Percentiles rank a stretch among this genome's conserved stretches.
phyloP scores from a whole-genome alignment of 2,113 vertebrate species.

The Pseudonaja textilis region DNA sequence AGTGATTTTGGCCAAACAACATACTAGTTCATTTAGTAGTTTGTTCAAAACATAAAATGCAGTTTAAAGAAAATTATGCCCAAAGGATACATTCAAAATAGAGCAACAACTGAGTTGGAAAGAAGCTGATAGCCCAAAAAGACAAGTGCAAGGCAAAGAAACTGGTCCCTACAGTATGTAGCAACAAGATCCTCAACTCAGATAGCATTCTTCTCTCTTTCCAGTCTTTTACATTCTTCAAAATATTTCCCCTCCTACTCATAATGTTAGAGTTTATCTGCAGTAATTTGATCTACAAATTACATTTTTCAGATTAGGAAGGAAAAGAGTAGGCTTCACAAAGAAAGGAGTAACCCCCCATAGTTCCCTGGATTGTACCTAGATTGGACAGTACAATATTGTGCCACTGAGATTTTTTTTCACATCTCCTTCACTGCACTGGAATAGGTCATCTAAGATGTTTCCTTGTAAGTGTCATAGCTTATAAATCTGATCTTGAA shows the following conservation, averaged over 20 bases:
- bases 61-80: slow-evolving; percentile 43
- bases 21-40: slow-evolving; percentile 21
- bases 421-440: slow-evolving; percentile 7
- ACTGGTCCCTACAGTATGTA: slow-evolving; percentile 37
- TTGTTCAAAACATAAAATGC: background rate
- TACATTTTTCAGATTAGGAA: background rate
- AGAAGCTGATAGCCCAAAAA: background rate
- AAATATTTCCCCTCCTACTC: background rate
- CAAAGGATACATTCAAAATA: background rate
- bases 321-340: background rate
- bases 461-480: slow-evolving; percentile 3
- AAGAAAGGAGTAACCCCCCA: background rate
- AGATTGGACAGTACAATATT: slow-evolving; percentile 3
- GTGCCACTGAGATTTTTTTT: background rate
- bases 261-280: background rate
- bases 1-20: background rate
- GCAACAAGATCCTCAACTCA: background rate
- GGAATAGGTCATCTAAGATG: background rate
- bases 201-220: background rate
- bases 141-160: slow-evolving; percentile 10
- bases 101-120: background rate
- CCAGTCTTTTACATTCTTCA: background rate
- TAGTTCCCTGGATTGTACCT: background rate
- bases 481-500: slow-evolving; percentile 14
- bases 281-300: background rate